Conservation (phyloP, 2,113 vertebrate species). For the Heptranchias perlo region DNA sequence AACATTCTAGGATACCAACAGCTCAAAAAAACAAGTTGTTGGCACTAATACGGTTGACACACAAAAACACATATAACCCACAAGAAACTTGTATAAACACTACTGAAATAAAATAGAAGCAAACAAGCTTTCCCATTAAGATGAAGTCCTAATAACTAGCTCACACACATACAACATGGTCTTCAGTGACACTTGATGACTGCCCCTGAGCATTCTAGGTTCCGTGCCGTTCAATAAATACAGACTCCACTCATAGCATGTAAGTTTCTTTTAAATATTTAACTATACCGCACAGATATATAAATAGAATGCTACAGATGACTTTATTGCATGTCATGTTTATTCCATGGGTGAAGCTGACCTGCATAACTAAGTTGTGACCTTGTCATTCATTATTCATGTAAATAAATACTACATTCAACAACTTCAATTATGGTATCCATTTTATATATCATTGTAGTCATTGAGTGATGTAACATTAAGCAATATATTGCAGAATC, state of each 20-base stretch:
- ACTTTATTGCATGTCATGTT: background rate
- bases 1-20: background rate
- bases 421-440: background rate
- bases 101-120: background rate
- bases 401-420: background rate
- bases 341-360: background rate
- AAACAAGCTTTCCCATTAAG: background rate
- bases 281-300: background rate
- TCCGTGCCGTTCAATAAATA: background rate
- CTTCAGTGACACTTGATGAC: background rate
- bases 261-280: background rate
- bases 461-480: background rate
- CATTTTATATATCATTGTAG: conserved; percentile 15
- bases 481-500: background rate
- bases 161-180: background rate
- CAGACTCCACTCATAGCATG: background rate
- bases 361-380: background rate
- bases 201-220: background rate
- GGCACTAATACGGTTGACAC: background rate
- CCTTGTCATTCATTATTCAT: background rate
- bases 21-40: background rate
- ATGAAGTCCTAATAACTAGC: background rate
- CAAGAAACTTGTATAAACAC: background rate
- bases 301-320: conserved; percentile 13
- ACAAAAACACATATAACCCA: background rate